Evolutionary conservation across 2,113 vertebrate species (phyloP), one percentile per base, ranked within the genome.

Genomic region (Aplodontia rufa): DNA sequence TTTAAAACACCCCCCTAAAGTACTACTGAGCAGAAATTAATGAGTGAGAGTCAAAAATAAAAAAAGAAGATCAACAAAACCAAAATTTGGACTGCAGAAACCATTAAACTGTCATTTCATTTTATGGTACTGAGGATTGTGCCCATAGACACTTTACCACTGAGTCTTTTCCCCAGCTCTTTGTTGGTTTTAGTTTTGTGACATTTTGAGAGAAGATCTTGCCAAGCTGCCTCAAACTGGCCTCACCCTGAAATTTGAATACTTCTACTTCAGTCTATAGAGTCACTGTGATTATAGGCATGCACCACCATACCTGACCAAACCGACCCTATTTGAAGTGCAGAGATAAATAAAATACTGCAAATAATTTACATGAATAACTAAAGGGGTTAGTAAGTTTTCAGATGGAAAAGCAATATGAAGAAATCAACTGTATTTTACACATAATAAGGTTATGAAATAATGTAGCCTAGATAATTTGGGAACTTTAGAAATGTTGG

Each of bases 21-120:
- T 28, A 64, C 35, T 64, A 92, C 12, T 79, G n/a, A 75, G n/a
- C 47, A 87, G 47, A 75, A 87, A 90, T n/a, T 49, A 80, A 75
- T 30, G 40, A 49, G 69, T 7, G 45, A 2, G 40, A 90, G 74
- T 47, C 8, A 78, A 68, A 91, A 9, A 64, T 1, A 64, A 64
- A 96, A 51, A 62, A 13, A 66, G 11, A n/a, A n/a, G 40, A 82
- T 72, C 30, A 62, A 62, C 20, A 83, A 91, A 94, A 84, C 53
- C 14, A 83, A 91, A 96, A 87, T 79, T 5, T 83, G 22, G 47
- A n/a, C n/a, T n/a, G n/a, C n/a, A n/a, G n/a, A n/a, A n/a, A n/a
- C n/a, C n/a, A n/a, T n/a, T n/a, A n/a, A n/a, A n/a, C 8, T 58
- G 55, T 58, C 55, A 58, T 8, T 58, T n/a, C n/a, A n/a, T n/a